Evolutionary conservation across 2,888 invertebrate genomes (phyloP), one percentile per base, ranked within the genome.

Genomic region (Leptothorax acervorum): DNA sequence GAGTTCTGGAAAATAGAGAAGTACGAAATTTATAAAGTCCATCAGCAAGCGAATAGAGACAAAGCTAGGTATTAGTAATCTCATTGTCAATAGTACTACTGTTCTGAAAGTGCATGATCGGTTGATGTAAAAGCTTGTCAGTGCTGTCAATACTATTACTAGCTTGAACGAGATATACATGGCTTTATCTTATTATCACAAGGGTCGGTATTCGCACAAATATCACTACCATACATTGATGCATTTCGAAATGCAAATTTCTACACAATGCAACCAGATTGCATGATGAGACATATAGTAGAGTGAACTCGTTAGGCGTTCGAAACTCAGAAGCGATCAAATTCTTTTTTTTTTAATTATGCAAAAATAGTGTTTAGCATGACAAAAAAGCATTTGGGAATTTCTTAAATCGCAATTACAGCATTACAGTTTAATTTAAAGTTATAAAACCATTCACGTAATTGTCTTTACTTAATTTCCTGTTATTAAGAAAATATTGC

Each of bases 221-320:
- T 60, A 63, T 55, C 55, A 39, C 71, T 63, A 35, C 12, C 63
- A 18, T 53, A 42, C 51, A 53, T 42, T 55, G 68, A 76, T 71
- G 81, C 65, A 84, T 83, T 82, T 31, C 57, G 35, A 86, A 84
- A 86, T 89, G 84, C 66, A 85, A 88, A 89, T 87, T 84, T 66
- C 31, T 53, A 42, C 48, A 45, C 71, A 31, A 68, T 74, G 62
- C 28, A 83, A 79, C 48, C 65, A 71, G 65, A 82, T 83, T 86
- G 81, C 65, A 60, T 35, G 12, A 23, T n/a, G 39, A 74, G 65
- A 79, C 51, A 15, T 68, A 28, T 42, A 55, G 28, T 39, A 45
- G 18, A 53, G 45, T 65, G 53, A 45, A 57, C 28, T 83, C 18
- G 35, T 63, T 65, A 39, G 31, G 12, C 51, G 3, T 8, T 39